Base-by-base conservation (phyloP, 2,888 invertebrate species). In the Drosophila fulvimacula region DNA sequence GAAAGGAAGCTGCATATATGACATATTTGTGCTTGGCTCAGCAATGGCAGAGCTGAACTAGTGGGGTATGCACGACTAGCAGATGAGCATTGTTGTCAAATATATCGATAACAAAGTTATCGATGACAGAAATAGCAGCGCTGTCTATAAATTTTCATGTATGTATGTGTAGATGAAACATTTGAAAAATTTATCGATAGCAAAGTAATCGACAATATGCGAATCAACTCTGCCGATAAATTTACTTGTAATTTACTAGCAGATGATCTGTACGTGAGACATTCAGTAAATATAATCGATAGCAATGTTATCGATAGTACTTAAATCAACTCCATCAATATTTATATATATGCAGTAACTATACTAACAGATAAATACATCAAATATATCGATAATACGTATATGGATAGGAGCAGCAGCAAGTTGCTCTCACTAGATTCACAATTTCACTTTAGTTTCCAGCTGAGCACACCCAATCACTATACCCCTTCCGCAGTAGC, bases 11-110 rank as follows among this genome's bases (percentile, higher is more conserved):
- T 13, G 39, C 19, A 10, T 41, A 65, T 62, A 44, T 42, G 58
- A 34, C 76, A 62, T 66, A 66, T 76, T 66, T 55, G 53, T 30
- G 52, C 55, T 34, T 41, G 53, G 17, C 58, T 34, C 52, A 58
- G 11, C 39, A 27, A 27, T 46, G 10, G 15, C 17, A 38, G n/a
- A 49, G 34, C 32, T 38, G 15, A 17, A n/a, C n/a, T n/a, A n/a
- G n/a, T n/a, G 4, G 36, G 21, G 24, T n/a, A 36, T 46, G 15
- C 7, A 10, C 32, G 15, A 21, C 44, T 44, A 10, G 17, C 13
- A 13, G 36, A 19, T 15, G 24, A 19, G 6, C 36, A n/a, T n/a
- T 44, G n/a, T 4, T 7, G 10, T 1, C 7, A 11, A 5, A 5
- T 5, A 5, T 36, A 24, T 24, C n/a, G n/a, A 19, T 11, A 49